Conservation (phyloP, 2,797 vertebrate genomes). For the Mormyrus hasselquistii region DNA sequence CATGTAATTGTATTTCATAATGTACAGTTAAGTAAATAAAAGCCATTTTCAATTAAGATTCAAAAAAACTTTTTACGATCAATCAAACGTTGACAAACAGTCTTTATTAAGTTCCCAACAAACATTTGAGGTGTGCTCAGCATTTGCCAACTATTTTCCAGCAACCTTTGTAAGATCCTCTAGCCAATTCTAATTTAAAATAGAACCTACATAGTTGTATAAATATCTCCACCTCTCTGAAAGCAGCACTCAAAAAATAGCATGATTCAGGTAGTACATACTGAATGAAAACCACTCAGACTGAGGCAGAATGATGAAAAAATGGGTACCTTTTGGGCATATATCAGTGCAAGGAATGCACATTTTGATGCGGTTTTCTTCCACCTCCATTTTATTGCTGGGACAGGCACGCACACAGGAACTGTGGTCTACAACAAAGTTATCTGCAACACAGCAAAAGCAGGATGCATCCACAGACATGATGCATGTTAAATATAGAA, state of each 20-base stretch:
- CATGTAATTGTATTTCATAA: background rate
- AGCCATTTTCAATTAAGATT: background rate
- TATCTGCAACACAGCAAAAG: conserved; percentile 65
- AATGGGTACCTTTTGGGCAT: conserved; percentile 86
- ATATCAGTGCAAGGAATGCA: conserved; percentile 96
- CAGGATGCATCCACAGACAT: background rate
- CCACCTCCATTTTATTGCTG: conserved; percentile 96
- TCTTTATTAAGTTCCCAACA: background rate
- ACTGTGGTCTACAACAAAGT: conserved; percentile 97
- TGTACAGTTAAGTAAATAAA: background rate
- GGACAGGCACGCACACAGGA: conserved; percentile 95
- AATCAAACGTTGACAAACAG: background rate
- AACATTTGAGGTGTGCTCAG: background rate
- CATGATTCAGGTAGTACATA: background rate
- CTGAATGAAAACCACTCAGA: background rate
- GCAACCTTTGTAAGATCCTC: background rate
- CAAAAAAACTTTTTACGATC: background rate
- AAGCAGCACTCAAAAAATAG: background rate
- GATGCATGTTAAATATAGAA: background rate
- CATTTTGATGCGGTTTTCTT: conserved; percentile 91
- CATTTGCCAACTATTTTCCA: background rate
- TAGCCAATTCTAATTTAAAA: background rate
- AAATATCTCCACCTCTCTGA: background rate
- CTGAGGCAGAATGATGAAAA: background rate
- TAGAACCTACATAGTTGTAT: background rate